Percentiles rank a stretch among this genome's conserved stretches.
Conservation (phyloP, 1,140 invertebrate species). For the Zophobas morio region DNA sequence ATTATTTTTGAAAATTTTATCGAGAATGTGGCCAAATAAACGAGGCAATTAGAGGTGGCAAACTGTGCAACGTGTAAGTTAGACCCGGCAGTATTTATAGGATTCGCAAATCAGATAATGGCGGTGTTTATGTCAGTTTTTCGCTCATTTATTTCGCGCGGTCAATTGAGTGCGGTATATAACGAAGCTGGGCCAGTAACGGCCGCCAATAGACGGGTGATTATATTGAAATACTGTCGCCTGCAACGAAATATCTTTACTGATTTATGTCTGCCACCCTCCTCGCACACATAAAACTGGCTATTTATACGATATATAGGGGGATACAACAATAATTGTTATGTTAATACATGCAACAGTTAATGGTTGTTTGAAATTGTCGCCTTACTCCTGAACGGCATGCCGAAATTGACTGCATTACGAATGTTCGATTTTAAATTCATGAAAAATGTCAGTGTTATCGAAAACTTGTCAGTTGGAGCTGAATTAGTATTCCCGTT, state of each 20-base stretch:
- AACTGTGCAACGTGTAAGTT: conserved; percentile 30
- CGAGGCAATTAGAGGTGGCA: conserved; percentile 49
- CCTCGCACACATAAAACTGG: conserved; percentile 47
- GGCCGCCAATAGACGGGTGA: conserved; percentile 49
- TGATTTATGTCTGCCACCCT: conserved; percentile 51
- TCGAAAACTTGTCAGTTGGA: not conserved
- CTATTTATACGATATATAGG: conserved; percentile 50
- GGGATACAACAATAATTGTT: conserved; percentile 49
- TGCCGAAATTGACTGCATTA: not conserved
- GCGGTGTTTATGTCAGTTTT: conserved; percentile 53
- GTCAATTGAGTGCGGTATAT: conserved; percentile 51
- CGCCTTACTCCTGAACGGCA: not conserved
- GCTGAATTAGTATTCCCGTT: not conserved
- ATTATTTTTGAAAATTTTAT: conserved; percentile 1
- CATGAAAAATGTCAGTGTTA: not conserved
- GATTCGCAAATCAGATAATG: conserved; percentile 57
- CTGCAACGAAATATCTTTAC: conserved; percentile 49
- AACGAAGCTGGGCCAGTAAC: conserved; percentile 48
- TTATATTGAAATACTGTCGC: conserved; percentile 56
- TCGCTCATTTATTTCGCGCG: conserved; percentile 52
- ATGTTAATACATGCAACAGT: conserved; percentile 53
- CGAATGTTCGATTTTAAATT: conserved; percentile 8
- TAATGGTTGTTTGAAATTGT: conserved; percentile 43
- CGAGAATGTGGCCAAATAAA: conserved; percentile 35
- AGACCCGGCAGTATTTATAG: conserved; percentile 49